These are phyloP conservation scores for Melieria picta DNA, from an alignment of 2,888 invertebrate species.

Conservation along the genomic window DNA sequence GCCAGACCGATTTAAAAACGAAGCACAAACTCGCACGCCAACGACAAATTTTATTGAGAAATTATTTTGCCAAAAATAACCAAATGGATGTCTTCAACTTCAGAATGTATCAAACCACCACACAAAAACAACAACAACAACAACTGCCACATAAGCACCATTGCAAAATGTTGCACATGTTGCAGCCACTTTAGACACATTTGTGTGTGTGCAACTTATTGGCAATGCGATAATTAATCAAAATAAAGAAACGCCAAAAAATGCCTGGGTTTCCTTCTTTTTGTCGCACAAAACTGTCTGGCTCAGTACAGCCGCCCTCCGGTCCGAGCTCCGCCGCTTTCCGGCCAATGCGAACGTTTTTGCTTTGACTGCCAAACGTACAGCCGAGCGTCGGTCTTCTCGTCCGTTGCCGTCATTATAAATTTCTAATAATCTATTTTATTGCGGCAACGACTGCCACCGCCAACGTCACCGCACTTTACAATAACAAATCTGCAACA, in stretches of 20 bases:
- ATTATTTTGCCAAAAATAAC: constrained; percentile 40
- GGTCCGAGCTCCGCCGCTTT: no score
- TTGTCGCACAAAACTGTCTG: no score
- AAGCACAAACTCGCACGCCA: no score
- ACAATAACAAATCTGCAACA: constrained; percentile 49
- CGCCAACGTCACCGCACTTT: not conserved
- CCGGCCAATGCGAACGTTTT: no score
- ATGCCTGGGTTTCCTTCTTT: no score
- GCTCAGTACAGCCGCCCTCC: no score
- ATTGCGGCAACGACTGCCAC: not conserved
- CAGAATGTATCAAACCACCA: not conserved
- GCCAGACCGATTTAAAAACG: not conserved
- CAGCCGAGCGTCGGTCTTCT: not conserved
- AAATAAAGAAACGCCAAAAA: no score
- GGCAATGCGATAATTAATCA: no score
- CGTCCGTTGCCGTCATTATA: constrained; percentile 4
- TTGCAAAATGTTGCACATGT: no score
- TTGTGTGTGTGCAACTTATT: no score
- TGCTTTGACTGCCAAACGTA: no score
- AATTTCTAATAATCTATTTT: constrained; percentile 21
- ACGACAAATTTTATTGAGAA: constrained; percentile 31
- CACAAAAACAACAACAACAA: not conserved
- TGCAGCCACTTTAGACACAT: no score
- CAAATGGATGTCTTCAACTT: not conserved
- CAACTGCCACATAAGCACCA: not conserved